Conservation (phyloP, 2,888 invertebrate genomes). For the Morpho helenor region DNA sequence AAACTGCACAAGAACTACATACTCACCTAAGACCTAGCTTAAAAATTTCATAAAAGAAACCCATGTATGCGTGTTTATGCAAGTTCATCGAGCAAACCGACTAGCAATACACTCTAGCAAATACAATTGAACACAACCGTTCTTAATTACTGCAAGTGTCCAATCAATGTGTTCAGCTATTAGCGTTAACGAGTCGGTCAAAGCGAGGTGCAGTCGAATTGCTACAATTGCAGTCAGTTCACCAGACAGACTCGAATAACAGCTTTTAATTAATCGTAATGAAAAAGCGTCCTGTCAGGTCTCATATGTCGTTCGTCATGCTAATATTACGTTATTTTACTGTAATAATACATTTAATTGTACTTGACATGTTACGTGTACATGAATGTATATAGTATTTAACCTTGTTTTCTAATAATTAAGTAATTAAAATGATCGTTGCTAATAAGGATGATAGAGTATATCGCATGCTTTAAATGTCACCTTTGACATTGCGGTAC, state of each 20-base stretch:
- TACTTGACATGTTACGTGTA: constrained; percentile 14
- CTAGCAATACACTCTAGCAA: too few species aligned
- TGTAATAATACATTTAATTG: background rate
- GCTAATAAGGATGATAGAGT: too few species aligned
- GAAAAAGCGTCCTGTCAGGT: constrained; percentile 21
- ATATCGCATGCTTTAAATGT: too few species aligned
- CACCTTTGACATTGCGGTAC: too few species aligned
- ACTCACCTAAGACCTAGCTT: too few species aligned
- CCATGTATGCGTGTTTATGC: too few species aligned
- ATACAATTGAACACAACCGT: constrained; percentile 1
- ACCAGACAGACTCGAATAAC: constrained; percentile 15
- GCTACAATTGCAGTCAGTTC: constrained; percentile 20
- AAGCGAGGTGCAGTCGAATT: constrained; percentile 22
- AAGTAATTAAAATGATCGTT: background rate
- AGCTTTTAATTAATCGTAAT: constrained; percentile 25
- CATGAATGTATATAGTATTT: constrained; percentile 10
- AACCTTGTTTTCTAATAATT: constrained; percentile 8
- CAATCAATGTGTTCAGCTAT: constrained; percentile 16
- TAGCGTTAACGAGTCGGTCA: constrained; percentile 18
- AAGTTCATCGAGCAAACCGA: too few species aligned
- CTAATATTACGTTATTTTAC: too few species aligned
- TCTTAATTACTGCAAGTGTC: constrained; percentile 6
- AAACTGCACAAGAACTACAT: too few species aligned
- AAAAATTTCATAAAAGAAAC: too few species aligned
- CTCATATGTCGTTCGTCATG: too few species aligned